A percentile compares a stretch with the other conserved stretches of the same genome.
These are phyloP conservation scores for Ennomos fuscantarius DNA, from an alignment of 2,888 invertebrate species.

Conservation along the genomic window DNA sequence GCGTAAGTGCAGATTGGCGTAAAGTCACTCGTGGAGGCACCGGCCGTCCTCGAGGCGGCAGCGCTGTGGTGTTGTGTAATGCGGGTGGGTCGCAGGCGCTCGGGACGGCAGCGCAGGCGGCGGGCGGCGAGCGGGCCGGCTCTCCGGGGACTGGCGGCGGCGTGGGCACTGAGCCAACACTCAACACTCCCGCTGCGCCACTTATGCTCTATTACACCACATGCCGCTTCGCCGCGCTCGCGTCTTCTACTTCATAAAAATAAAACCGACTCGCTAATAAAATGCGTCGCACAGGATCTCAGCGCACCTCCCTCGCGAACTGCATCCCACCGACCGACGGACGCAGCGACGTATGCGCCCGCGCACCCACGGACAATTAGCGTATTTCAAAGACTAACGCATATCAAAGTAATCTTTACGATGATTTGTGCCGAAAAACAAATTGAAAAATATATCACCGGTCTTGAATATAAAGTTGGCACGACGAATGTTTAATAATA, in stretches of 20 bases:
- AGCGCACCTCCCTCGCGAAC: slow-evolving; percentile 32
- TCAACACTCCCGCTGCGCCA: slow-evolving; percentile 61
- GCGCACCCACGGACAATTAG: slow-evolving; percentile 4
- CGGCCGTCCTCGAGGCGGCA: slow-evolving; percentile 39
- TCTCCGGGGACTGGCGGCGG: slow-evolving; percentile 73
- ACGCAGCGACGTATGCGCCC: slow-evolving; percentile 5
- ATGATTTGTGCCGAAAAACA: slow-evolving; percentile 48
- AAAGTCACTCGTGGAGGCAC: slow-evolving; percentile 19
- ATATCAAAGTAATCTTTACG: slow-evolving; percentile 47
- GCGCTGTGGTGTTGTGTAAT: slow-evolving; percentile 41
- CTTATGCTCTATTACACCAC: slow-evolving; percentile 75
- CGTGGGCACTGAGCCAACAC: slow-evolving; percentile 76
- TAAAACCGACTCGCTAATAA: slow-evolving; percentile 65
- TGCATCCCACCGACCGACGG: background rate
- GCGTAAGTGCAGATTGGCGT: slow-evolving; percentile 47
- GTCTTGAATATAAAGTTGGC: slow-evolving; percentile 55
- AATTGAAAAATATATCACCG: slow-evolving; percentile 39
- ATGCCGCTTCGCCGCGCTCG: slow-evolving; percentile 54
- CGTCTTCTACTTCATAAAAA: slow-evolving; percentile 66
- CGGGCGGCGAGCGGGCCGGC: slow-evolving; percentile 72
- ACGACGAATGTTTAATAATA: slow-evolving; percentile 55
- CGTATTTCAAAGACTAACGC: slow-evolving; percentile 16
- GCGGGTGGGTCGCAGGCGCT: slow-evolving; percentile 15
- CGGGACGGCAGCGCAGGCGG: slow-evolving; percentile 40
- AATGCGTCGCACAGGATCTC: slow-evolving; percentile 48